Base-by-base conservation (phyloP, 2,797 vertebrate species). In the Picus viridis region DNA sequence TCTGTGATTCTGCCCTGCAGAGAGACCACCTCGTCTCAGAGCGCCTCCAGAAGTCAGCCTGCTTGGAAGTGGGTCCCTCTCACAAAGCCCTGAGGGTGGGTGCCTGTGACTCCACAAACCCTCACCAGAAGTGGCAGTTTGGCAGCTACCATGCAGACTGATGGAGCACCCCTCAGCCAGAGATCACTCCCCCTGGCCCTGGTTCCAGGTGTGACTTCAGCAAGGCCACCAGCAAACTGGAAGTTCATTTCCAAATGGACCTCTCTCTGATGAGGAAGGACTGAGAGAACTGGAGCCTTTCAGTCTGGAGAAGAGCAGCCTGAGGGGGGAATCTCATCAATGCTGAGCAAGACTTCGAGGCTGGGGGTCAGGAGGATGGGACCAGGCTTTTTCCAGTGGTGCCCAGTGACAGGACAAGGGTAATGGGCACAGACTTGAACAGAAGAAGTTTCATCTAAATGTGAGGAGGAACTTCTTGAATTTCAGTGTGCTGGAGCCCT, bases 71-170 rank as follows among this genome's bases (percentile, higher is more conserved):
- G 30, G 97, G 95, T 23, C 68, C 92, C 49, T 68, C 94, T 26
- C 96, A 84, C n/a, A 90, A 89, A 73, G 58, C 59, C 9, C 84
- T 99, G 65, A 83, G 41, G 69, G 80, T 98, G 39, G 96, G 67
- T 34, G n/a, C 88, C 22, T 99, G 99, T 92, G 96, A 98, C n/a
- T 36, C 97, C 34, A 29, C 41, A 53, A 98, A 91, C 45, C 47
- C 87, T 17, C 93, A 97, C 70, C 99, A 99, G 67, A 99, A 99
- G 97, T 99, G 99, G 99, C 98, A 98, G 86, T 99, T 99, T 91
- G 98, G 98, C 83, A 97, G 97, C 43, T 99, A 99, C 97, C 96
- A 98, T 12, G 56, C 96, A 3, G 75, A 94, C 70, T 98, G 97
- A 98, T 70, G 85, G 61, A 75, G 12, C 47, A 3, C 43, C 1